Evolutionary conservation across 2,113 vertebrate genomes (phyloP).

Genomic region (Melanotaenia duboulayi): DNA sequence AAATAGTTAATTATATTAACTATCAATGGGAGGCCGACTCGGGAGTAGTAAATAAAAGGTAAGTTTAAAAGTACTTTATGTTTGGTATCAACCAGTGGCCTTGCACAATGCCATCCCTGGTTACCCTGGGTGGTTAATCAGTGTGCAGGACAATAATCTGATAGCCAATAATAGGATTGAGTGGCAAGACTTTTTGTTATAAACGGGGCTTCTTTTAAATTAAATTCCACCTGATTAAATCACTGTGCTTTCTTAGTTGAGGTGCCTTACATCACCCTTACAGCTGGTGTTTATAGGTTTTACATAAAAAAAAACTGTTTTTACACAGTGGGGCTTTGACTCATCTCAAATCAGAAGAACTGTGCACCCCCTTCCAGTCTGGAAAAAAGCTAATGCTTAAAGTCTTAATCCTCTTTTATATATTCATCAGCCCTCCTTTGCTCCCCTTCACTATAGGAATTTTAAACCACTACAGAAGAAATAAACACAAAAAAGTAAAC

Average conservation of each 20-base stretch:
- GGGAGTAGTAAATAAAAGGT: slow-evolving; percentile 21
- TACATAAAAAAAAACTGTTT: slow-evolving; percentile 9
- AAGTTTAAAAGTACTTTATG: background rate
- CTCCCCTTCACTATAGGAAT: slow-evolving; percentile 10
- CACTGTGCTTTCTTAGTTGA: background rate
- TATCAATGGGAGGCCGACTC: background rate
- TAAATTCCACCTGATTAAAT: background rate
- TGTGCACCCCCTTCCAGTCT: slow-evolving; percentile 19
- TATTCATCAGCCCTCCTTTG: slow-evolving; percentile 29
- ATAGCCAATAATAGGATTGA: slow-evolving; percentile 57
- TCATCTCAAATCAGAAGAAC: background rate
- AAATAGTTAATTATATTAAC: slow-evolving; percentile 42
- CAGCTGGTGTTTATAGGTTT: background rate
- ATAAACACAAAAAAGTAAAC: background rate
- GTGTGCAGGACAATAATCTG: slow-evolving; percentile 45
- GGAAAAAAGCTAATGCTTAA: slow-evolving; percentile 58
- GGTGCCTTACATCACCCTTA: background rate
- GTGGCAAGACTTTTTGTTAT: slow-evolving; percentile 8
- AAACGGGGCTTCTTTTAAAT: background rate
- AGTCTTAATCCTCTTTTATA: slow-evolving; percentile 63
- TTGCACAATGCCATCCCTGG: slow-evolving; percentile 11
- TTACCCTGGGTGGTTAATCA: slow-evolving; percentile 31
- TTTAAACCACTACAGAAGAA: background rate
- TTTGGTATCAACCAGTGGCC: background rate
- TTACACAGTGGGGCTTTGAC: background rate